Evolutionary conservation across 2,113 vertebrate genomes (phyloP).

Genomic region (Onychorhynchus coronatus): DNA sequence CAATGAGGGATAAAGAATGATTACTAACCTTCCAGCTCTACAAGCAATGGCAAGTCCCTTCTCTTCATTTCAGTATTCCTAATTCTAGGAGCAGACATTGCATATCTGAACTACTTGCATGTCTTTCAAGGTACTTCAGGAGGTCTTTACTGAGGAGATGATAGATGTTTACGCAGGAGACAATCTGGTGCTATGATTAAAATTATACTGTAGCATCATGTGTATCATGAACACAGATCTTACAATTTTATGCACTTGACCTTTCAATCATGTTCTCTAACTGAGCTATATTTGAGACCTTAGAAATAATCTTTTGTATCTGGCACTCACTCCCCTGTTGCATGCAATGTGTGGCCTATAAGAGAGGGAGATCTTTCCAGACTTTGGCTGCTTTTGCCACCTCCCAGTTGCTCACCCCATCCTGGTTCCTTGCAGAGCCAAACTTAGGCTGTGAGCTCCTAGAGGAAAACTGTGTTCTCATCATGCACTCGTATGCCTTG

Average conservation of each 20-base stretch:
- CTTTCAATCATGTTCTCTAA: not conserved
- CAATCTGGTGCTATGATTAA: not conserved
- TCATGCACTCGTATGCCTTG: fast-evolving
- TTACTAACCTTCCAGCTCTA: not conserved
- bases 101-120: not conserved
- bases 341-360: not conserved
- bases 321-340: not conserved
- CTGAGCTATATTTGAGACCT: not conserved
- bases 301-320: not conserved
- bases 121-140: not conserved
- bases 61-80: not conserved
- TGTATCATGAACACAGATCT: not conserved
- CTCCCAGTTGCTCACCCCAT: not conserved
- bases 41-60: not conserved
- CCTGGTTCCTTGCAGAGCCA: not conserved
- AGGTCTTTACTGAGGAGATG: not conserved
- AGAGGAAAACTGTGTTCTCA: not conserved
- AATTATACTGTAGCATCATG: not conserved
- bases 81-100: not conserved
- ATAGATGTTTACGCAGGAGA: not conserved
- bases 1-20: not conserved
- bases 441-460: not conserved
- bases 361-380: not conserved
- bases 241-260: not conserved
- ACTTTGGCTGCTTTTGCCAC: not conserved